Percentiles rank a stretch among this genome's conserved stretches.
phyloP scores from a whole-genome alignment of 2,888 invertebrate species.

The Orthosia gracilis region DNA sequence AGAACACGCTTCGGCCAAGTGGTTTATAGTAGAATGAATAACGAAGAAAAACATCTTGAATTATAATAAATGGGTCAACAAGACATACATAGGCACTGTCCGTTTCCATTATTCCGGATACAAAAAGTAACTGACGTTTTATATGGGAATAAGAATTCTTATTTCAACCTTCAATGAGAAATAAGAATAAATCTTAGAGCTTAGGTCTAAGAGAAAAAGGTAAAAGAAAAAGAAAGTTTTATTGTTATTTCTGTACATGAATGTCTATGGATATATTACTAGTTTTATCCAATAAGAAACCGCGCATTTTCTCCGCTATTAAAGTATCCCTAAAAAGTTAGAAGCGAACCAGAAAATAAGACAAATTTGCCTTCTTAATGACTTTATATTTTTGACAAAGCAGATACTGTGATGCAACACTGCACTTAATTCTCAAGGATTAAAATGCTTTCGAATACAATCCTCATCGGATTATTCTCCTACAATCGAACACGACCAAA shows the following conservation, averaged over 20 bases:
- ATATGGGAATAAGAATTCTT: constrained; percentile 31
- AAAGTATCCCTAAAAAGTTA: not conserved
- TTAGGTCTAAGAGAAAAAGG: not conserved
- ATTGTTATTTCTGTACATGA: constrained; percentile 1
- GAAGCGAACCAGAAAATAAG: not conserved
- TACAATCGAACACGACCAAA: constrained; percentile 3
- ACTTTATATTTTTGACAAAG: not conserved
- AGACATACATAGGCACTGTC: constrained; percentile 29
- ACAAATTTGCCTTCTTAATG: too few species aligned
- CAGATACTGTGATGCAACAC: not conserved
- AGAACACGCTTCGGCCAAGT: too few species aligned
- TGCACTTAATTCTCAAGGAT: not conserved
- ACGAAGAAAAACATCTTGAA: not conserved
- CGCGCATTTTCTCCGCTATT: not conserved
- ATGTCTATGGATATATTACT: not conserved
- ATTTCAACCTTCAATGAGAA: constrained; percentile 14
- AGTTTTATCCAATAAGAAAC: not conserved
- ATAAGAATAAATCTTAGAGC: constrained; percentile 7
- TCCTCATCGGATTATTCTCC: not conserved
- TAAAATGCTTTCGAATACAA: not conserved
- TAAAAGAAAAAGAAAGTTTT: not conserved
- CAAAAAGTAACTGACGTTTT: constrained; percentile 19
- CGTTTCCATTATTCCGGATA: constrained; percentile 24
- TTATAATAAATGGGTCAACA: not conserved
- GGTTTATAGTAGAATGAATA: not conserved